A percentile compares a stretch with the other conserved stretches of the same genome.
Evolutionary conservation across 2,797 vertebrate species (phyloP).

Genomic region (Tokudaia muenninki): DNA sequence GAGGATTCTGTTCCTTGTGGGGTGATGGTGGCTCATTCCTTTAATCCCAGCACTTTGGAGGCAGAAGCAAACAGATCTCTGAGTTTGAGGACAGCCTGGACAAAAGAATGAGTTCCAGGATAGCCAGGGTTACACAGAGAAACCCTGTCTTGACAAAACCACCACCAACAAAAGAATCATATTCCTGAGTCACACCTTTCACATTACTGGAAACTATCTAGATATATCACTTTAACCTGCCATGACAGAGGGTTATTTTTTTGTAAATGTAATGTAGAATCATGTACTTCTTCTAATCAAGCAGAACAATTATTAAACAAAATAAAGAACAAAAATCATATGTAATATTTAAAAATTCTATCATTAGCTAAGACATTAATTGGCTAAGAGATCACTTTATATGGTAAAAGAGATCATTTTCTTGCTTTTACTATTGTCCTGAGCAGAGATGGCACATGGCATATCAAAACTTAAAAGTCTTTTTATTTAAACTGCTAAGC

Average conservation of each 20-base stretch:
- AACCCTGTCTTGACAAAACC: not conserved
- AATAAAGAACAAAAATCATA: slow-evolving; percentile 55
- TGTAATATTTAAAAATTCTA: not conserved
- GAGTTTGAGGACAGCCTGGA: not conserved
- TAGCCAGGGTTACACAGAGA: not conserved
- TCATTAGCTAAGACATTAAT: not conserved
- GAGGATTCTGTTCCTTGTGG: not conserved
- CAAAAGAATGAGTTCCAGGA: not conserved
- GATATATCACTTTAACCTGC: not conserved
- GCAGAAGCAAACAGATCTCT: not conserved
- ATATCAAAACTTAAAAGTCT: slow-evolving; percentile 5
- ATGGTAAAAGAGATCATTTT: not conserved
- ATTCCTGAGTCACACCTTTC: not conserved
- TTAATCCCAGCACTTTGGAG: not conserved
- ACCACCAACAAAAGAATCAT: not conserved
- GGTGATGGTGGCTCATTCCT: not conserved
- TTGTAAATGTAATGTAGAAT: slow-evolving; percentile 47
- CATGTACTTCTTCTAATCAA: not conserved
- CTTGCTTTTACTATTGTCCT: not conserved
- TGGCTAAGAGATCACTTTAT: not conserved
- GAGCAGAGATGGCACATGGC: not conserved
- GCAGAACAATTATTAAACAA: not conserved
- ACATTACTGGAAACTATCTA: not conserved
- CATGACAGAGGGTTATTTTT: slow-evolving; percentile 15
- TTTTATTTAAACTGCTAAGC: slow-evolving; percentile 37